Percentiles rank a stretch among this genome's conserved stretches.
Conservation (phyloP, 2,888 invertebrate species). For the Eristalinus aeneus region DNA sequence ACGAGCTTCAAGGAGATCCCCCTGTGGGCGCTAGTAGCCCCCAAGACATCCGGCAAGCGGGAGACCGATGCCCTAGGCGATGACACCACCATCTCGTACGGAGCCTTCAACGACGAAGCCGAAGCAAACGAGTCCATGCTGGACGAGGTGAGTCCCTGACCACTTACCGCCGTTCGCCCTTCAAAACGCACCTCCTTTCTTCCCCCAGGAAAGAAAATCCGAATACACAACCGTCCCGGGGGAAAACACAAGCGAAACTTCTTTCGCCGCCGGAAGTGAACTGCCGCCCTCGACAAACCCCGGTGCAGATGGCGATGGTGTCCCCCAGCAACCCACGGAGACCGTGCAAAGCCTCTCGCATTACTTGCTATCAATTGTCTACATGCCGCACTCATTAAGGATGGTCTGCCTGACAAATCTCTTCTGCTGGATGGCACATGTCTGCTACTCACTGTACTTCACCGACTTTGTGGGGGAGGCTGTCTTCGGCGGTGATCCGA, state of each 20-base stretch:
- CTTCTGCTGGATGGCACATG: conserved; percentile 99
- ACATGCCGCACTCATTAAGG: conserved; percentile 93
- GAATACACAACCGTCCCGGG: conserved; percentile 72
- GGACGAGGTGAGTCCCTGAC: conserved; percentile 45
- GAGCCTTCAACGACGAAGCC: conserved; percentile 80
- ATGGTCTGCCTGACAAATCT: conserved; percentile 95
- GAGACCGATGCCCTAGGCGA: conserved; percentile 71
- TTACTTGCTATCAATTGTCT: conserved; percentile 93
- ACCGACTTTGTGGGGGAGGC: conserved; percentile 90
- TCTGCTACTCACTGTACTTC: conserved; percentile 97
- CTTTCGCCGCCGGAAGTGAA: conserved; percentile 67
- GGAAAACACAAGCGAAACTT: conserved; percentile 72
- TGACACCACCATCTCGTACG: conserved; percentile 81
- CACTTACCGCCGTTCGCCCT: background rate
- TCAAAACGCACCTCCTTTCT: background rate
- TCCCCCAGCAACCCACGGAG: conserved; percentile 60
- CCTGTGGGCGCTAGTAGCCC: conserved; percentile 84
- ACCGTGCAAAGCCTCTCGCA: conserved; percentile 84
- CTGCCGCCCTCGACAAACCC: conserved; percentile 47
- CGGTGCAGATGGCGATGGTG: conserved; percentile 63
- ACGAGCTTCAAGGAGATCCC: conserved; percentile 96
- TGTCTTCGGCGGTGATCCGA: conserved; percentile 80
- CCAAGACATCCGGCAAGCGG: conserved; percentile 77
- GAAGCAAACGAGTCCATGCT: conserved; percentile 48
- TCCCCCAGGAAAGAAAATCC: conserved; percentile 55